Base-by-base conservation (phyloP, 2,113 vertebrate genomes). In the Podilymbus podiceps region DNA sequence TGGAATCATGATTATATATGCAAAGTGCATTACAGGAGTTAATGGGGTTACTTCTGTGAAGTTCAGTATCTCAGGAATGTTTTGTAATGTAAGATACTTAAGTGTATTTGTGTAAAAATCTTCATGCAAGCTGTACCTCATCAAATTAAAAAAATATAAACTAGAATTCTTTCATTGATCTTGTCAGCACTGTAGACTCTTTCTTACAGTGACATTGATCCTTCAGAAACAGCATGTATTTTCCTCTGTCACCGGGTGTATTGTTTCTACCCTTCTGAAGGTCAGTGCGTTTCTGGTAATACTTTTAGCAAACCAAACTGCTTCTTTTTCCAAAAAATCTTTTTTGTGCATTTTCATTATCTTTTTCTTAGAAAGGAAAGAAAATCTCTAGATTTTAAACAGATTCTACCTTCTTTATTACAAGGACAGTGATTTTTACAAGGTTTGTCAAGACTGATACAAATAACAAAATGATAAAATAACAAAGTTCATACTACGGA, bases 331-430 rank as follows among this genome's bases (percentile, higher is more conserved):
- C 49, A 95, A 12, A 15, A 68, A 30, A 56, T 58, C 23, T 95
- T 97, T 93, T 62, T 53, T 77, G 18, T 24, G 8, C 86, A 93
- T 11, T 74, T 88, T 95, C 62, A 69, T 86, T 93, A 76, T 90
- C 72, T 71, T 69, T 97, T 97, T 94, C 84, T 94, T 78, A 74
- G 88, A 95, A 97, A 95, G 76, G 94, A 94, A 97, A 50, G 46
- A 84, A 71, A 79, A 94, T 91, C 40, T 85, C 46, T 72, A 55
- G 27, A 91, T 93, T 92, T 91, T 93, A 12, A 64, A 91, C 15
- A 89, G 38, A 46, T 95, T 96, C 86, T 52, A 75, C 86, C 75
- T 96, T 84, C 73, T 95, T 90, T 95, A 60, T 96, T 96, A 87
- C 44, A 79, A 84, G 20, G 31, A 63, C 24, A 91, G 90, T 92